Base-by-base conservation (phyloP, 2,888 invertebrate species). In the Ophraella communa region DNA sequence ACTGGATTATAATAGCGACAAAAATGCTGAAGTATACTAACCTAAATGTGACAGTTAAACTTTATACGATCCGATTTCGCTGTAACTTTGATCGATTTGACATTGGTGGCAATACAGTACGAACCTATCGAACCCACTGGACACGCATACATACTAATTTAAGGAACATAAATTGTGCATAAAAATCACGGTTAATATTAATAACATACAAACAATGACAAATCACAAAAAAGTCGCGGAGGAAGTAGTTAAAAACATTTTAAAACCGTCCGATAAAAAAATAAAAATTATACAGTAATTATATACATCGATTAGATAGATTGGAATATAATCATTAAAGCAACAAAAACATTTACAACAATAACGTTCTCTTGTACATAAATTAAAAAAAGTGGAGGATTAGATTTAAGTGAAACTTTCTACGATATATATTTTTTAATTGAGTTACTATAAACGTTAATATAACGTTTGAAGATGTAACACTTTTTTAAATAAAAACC, bases 351-450 rank as follows among this genome's bases (percentile, higher is more conserved):
- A 68, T 71, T 60, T 61, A 73, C 64, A 73, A 60, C 65, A 71
- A 70, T 64, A 62, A 69, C 64, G 70, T 73, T 49, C n/a, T n/a
- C n/a, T 73, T 72, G 72, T 74, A 72, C 73, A 74, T 67, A 55
- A 56, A 61, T 53, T 47, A 39, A 44, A 44, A 27, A 67, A 70
- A 67, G 58, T 53, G 23, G 49, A 30, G 11, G 14, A 17, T 17
- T 39, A 39, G 39, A 39, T 39, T 39, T 39, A 39, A n/a, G n/a
- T n/a, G n/a, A n/a, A n/a, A n/a, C n/a, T n/a, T n/a, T n/a, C n/a
- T n/a, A n/a, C n/a, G n/a, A n/a, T n/a, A n/a, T n/a, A n/a, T n/a
- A n/a, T n/a, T n/a, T n/a, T n/a, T n/a, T n/a, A n/a, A 35, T 14
- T 14, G 14, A 5, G 2, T 5, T 39, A 39, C 7, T 39, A 1